A percentile compares a stretch with the other conserved stretches of the same genome.
Conservation (phyloP, 2,888 invertebrate genomes). For the Habrosyne pyritoides region DNA sequence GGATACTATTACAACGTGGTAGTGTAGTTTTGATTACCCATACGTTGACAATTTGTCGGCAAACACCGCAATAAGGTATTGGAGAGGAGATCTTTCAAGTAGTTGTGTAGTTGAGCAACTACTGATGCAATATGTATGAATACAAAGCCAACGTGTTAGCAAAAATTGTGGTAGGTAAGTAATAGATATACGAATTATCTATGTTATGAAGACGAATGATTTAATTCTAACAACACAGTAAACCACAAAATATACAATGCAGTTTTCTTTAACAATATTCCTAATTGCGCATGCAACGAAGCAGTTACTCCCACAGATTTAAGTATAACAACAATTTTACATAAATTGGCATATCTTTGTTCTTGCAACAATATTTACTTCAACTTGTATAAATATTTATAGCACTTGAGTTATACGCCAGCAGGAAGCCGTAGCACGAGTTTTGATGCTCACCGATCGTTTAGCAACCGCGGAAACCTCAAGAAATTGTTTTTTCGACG, state of each 20-base stretch:
- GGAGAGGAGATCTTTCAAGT: too few relatives aligned
- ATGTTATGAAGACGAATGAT: neutral
- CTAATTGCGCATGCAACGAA: neutral
- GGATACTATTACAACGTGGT: too few relatives aligned
- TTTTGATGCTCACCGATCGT: neutral
- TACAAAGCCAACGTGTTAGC: too few relatives aligned
- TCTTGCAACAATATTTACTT: neutral
- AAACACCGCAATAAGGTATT: too few relatives aligned
- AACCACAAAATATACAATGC: neutral
- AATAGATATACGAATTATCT: too few relatives aligned
- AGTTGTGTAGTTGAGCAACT: too few relatives aligned
- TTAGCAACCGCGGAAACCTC: too few relatives aligned
- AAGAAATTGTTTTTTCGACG: too few relatives aligned
- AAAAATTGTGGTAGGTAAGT: too few relatives aligned
- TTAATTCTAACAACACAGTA: neutral
- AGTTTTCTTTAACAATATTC: neutral
- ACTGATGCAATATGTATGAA: too few relatives aligned
- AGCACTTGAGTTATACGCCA: neutral
- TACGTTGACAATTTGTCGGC: too few relatives aligned
- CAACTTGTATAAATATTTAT: conserved; percentile 1
- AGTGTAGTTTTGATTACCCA: too few relatives aligned
- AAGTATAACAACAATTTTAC: neutral
- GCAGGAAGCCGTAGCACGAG: neutral
- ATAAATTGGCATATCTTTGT: conserved; percentile 2
- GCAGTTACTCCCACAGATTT: conserved; percentile 1